These are phyloP conservation scores for Coptodon bakossiorum DNA, from an alignment of 2,113 vertebrate species.

Conservation along the genomic window DNA sequence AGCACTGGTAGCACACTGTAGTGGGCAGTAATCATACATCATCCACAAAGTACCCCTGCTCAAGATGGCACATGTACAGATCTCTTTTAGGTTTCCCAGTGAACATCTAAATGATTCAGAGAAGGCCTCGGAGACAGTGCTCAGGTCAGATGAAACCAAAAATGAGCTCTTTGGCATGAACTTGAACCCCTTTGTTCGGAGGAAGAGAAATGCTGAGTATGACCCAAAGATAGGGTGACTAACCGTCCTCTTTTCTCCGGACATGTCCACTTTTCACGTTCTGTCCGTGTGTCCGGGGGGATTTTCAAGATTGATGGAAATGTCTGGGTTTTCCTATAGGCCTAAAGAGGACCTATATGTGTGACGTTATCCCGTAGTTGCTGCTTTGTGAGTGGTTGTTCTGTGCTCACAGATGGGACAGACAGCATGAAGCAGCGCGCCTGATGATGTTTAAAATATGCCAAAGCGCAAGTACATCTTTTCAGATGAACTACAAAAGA, in stretches of 20 bases:
- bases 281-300: not conserved
- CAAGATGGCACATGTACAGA: not conserved
- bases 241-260: not conserved
- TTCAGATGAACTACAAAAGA: not conserved
- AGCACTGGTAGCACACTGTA: not conserved
- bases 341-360: not conserved
- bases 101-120: not conserved
- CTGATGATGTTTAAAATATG: not conserved
- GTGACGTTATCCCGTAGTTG: not conserved
- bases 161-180: not conserved
- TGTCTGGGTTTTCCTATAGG: not conserved
- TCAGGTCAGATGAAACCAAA: not conserved
- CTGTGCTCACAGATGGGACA: not conserved
- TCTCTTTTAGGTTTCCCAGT: not conserved
- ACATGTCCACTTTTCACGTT: not conserved
- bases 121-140: not conserved
- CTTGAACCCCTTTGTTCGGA: not conserved
- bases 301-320: not conserved
- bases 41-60: not conserved
- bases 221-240: not conserved
- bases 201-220: not conserved
- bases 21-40: not conserved
- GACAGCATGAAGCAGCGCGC: accelerated
- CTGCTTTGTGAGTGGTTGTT: not conserved
- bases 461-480: not conserved